Base-by-base conservation (phyloP, 2,888 invertebrate species). In the Tachystola acroxantha region DNA sequence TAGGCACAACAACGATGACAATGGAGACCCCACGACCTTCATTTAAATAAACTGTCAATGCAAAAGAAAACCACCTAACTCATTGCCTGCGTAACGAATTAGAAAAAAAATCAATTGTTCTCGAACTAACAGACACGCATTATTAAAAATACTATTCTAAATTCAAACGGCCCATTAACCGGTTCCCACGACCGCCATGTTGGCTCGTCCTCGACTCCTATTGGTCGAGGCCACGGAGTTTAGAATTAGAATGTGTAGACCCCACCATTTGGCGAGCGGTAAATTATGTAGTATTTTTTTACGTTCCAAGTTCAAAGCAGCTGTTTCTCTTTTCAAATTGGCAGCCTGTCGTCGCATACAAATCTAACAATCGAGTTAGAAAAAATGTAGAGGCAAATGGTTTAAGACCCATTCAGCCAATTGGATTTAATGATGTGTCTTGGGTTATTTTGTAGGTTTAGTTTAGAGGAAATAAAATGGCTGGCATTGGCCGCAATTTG, bases 131-230 rank as follows among this genome's bases (percentile, higher is more conserved):
- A 50, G 60, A 55, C 22, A 35, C 64, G 67, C 68, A 72, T 73
- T 77, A 74, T 72, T 78, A 82, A 85, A 85, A 85, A 85, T 78
- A 74, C 78, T 78, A 84, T 85, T 85, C 81, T 85, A 84, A 85
- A 84, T 84, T 84, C 84, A 82, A 86, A 85, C 78, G 71, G 76
- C 68, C 82, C 76, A 84, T 84, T 79, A 86, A 82, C 81, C 78
- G 82, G 82, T 85, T 85, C 85, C 81, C 85, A 85, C 84, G 82
- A 72, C 75, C 76, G 85, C 85, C 86, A 85, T 85, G 73, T 80
- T 85, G 73, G 70, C 50, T 75, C 80, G 82, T 84, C 81, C 85
- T 80, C 81, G 84, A 65, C 74, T 71, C 80, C 77, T 64, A 86
- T 86, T 86, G 86, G 86, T 65, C 74, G 80, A 79, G 81, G 81